Evolutionary conservation across 53 echinoderm and acorn worm genomes (phyloP).

Genomic region (Arbacia lixula): DNA sequence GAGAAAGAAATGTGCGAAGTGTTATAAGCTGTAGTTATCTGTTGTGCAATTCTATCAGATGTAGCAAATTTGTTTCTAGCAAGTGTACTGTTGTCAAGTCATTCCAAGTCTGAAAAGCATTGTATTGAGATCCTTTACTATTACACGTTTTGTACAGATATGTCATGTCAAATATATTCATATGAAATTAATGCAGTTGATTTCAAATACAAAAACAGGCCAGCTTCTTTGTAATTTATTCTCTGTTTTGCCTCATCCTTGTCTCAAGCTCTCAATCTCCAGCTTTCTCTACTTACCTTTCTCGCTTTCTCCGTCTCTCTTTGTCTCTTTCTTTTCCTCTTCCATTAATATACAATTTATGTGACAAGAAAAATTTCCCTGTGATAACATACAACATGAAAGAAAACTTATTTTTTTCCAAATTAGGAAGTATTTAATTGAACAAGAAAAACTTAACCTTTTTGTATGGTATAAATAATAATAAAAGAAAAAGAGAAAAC

Average conservation of each 20-base stretch:
- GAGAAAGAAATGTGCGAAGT: too few species aligned
- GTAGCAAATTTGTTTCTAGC: too few species aligned
- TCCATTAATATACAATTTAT: neutral
- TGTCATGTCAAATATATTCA: too few species aligned
- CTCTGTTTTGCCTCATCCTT: neutral
- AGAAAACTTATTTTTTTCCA: conserved; percentile 8
- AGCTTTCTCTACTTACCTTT: neutral
- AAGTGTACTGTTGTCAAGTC: too few species aligned
- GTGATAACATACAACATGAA: neutral
- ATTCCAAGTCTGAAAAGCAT: too few species aligned
- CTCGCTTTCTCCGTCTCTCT: neutral
- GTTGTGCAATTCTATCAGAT: too few species aligned
- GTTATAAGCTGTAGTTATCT: too few species aligned
- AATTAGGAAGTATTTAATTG: conserved; percentile 60
- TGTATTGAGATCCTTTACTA: too few species aligned
- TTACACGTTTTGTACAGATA: too few species aligned
- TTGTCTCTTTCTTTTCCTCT: neutral
- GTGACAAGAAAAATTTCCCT: neutral
- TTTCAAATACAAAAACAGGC: too few species aligned
- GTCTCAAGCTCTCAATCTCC: neutral
- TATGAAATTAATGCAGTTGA: too few species aligned
- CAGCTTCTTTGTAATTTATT: neutral
- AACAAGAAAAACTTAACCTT: conserved; percentile 53
- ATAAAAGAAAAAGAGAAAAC: conserved; percentile 34
- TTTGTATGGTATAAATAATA: conserved; percentile 52